These are phyloP conservation scores for Megalopta genalis DNA, from an alignment of 1,140 invertebrate species.

Conservation along the genomic window DNA sequence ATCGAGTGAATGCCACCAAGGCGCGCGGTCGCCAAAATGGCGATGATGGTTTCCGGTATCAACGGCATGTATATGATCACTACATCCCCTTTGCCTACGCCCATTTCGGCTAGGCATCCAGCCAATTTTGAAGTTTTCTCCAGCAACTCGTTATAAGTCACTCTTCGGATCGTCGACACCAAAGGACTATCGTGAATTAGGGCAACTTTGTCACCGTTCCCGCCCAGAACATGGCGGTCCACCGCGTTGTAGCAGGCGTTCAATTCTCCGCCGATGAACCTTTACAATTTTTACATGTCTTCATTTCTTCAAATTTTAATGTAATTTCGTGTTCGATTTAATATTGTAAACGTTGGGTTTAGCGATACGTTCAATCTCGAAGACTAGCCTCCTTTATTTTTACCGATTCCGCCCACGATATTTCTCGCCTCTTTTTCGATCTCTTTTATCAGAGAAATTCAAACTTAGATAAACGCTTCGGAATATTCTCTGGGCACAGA, in stretches of 20 bases:
- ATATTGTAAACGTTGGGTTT: no score
- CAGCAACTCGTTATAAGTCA: conserved; percentile 90
- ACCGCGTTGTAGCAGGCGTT: conserved; percentile 96
- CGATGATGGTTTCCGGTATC: conserved; percentile 91
- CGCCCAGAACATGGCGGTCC: conserved; percentile 91
- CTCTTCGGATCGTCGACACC: conserved; percentile 86
- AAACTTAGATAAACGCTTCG: no score
- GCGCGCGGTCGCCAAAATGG: conserved; percentile 90
- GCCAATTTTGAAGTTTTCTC: conserved; percentile 89
- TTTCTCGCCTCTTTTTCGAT: no score
- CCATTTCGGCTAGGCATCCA: conserved; percentile 86
- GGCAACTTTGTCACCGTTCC: conserved; percentile 88
- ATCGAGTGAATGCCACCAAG: conserved; percentile 93
- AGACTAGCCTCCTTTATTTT: no score
- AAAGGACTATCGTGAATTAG: conserved; percentile 95
- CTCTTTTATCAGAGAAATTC: no score
- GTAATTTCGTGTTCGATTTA: no score
- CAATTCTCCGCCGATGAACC: conserved; percentile 93
- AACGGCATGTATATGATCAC: conserved; percentile 96
- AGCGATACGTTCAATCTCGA: no score
- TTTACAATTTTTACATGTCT: conserved; percentile 61
- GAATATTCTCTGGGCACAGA: no score
- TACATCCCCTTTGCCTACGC: conserved; percentile 88
- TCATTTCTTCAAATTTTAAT: no score
- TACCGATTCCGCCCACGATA: no score